A percentile compares a stretch with the other conserved stretches of the same genome.
Evolutionary conservation across 2,797 vertebrate genomes (phyloP).

Genomic region (Furcifer pardalis): DNA sequence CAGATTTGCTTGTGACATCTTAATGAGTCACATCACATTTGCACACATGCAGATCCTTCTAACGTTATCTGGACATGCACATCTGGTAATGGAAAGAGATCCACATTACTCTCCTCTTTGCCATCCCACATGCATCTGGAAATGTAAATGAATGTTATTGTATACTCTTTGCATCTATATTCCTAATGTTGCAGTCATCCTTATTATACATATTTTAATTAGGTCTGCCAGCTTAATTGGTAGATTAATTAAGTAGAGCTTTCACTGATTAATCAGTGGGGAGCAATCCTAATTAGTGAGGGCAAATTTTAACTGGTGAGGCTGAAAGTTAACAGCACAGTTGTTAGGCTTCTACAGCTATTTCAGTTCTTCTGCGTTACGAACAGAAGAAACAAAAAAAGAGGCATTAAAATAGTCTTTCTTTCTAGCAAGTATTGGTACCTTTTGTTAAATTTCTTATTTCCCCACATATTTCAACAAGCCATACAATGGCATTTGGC

Average conservation of each 20-base stretch:
- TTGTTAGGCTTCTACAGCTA: neutral
- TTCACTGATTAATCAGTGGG: constrained; percentile 20
- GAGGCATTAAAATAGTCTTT: neutral
- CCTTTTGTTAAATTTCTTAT: neutral
- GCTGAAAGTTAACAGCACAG: neutral
- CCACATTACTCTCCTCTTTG: neutral
- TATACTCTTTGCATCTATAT: neutral
- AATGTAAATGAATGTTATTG: neutral
- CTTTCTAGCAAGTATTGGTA: neutral
- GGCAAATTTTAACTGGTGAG: constrained; percentile 9
- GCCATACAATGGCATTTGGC: neutral
- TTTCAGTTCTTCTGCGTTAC: neutral
- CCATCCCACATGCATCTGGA: neutral
- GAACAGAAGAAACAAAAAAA: neutral
- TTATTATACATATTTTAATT: constrained; percentile 18
- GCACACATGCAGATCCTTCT: neutral
- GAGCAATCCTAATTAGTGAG: constrained; percentile 9
- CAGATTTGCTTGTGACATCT: neutral
- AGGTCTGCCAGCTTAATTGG: constrained; percentile 16
- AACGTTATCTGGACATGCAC: neutral
- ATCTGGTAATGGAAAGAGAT: neutral
- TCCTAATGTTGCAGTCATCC: neutral
- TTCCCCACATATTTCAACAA: neutral
- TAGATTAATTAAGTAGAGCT: constrained; percentile 6
- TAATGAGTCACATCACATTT: neutral